Base-by-base conservation (phyloP, 92 coral and sea anemone species). In the Porites divaricata region DNA sequence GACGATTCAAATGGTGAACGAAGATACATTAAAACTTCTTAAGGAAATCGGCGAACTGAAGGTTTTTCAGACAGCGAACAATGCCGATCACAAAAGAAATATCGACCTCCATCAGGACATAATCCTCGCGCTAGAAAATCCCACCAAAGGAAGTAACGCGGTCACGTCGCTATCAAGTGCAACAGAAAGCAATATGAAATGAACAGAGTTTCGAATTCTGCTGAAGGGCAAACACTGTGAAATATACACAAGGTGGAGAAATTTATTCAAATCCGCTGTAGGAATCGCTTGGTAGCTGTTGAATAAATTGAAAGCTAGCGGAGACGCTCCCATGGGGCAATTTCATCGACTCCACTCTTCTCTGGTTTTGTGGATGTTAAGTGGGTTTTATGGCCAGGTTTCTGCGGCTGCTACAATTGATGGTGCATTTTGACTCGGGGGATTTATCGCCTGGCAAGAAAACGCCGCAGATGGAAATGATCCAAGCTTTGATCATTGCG, bases 31-130 rank as follows among this genome's bases (percentile, higher is more conserved):
- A 56, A 93, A 93, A 86, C 90, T 97, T n/a, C 86, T 97, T 48
- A 89, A 92, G 83, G 94, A 97, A 74, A 95, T 97, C 69, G 99
- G 99, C 76, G 99, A 97, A 77, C 87, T 97, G n/a, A 97, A 95
- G 81, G 95, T 90, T 57, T 97, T 90, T 85, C 86, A 93, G 69
- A 88, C 93, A 59, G 97, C 98, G 22, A 87, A 78, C 63, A 91
- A 69, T 41, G 88, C 95, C 72, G 98, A 96, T 79, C 91, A 91
- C 54, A 93, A 88, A 72, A 94, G 91, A 74, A 87, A 93, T 62
- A 73, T 95, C 24, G 95, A 82, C 63, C 87, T 90, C 1, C 98
- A 95, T 63, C 95, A 89, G 56, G 98, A 97, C 89, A 90, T 97
- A 12, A 89, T 95, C 83, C 80, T 91, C 3, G 98, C 98, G 19